Conservation (phyloP, 2,888 invertebrate genomes). For the Papilio demoleus region DNA sequence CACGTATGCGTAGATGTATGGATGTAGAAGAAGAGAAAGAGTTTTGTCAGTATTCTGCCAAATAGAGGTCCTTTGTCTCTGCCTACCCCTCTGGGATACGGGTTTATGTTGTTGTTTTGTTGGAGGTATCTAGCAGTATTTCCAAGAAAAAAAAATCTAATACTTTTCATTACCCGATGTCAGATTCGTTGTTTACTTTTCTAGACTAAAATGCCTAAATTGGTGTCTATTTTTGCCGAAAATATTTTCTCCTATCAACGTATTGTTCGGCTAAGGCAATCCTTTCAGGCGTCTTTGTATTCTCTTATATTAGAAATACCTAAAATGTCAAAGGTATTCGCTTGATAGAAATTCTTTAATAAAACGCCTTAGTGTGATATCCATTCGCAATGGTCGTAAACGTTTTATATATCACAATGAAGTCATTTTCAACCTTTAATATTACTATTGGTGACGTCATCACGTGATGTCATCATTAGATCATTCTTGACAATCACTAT, state of each 20-base stretch:
- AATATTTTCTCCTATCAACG: not conserved
- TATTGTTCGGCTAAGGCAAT: not conserved
- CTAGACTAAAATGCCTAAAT: no score
- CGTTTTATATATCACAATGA: slow-evolving; percentile 21
- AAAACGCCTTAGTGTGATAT: not conserved
- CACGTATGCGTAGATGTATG: no score
- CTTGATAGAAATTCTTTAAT: slow-evolving; percentile 9
- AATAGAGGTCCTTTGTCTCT: no score
- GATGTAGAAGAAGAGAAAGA: no score
- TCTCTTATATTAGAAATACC: slow-evolving; percentile 2
- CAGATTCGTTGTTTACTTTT: no score
- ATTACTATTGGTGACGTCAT: slow-evolving; percentile 18
- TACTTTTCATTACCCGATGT: no score
- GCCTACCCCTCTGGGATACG: no score
- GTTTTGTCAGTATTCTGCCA: no score
- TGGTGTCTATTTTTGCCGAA: no score
- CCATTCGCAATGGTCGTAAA: not conserved
- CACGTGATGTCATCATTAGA: slow-evolving; percentile 7
- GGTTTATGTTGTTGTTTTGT: no score
- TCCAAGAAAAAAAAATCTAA: no score
- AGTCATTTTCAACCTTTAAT: slow-evolving; percentile 4
- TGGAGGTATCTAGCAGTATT: no score
- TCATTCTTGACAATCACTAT: slow-evolving; percentile 6
- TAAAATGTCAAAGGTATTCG: not conserved
- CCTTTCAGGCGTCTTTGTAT: not conserved